Evolutionary conservation across 2,888 invertebrate species (phyloP), one percentile per base, ranked within the genome.

Genomic region (Uloborus plumipes): DNA sequence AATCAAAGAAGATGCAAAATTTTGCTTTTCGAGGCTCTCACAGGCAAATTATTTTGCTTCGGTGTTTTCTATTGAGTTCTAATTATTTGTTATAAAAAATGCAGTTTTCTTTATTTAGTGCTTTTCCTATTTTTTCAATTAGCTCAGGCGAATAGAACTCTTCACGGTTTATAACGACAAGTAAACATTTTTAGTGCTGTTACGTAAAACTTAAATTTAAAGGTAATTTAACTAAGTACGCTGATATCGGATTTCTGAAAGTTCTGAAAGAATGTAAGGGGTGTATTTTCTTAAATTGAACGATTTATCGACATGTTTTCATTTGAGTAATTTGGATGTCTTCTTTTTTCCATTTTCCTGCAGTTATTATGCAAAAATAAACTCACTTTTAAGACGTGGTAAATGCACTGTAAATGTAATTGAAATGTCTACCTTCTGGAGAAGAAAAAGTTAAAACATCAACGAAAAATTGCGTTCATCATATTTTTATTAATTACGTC

Each of bases 21-120:
- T 49, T 59, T 18, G 18, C 20, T 22, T 16, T 22, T 20, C 53
- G 16, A 18, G 53, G 64, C 26, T 61, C 53, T 47, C 55, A 39
- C 22, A 51, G 47, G 55, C 49, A 70, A 73, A 81, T 81, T 81
- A 74, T 70, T 74, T 64, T 64, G 64, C 72, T 58, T 39, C 50
- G 66, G 16, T 39, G 39, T 47, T 70, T 65, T 26, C 16, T 18
- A 9, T 20, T 13, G 61, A 16, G 39, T 61, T 62, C 67, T 73
- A 80, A 80, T 80, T 80, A 80, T 80, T 67, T 69, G 80, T 67
- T 64, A 58, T 80, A 80, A 80, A 80, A 80, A 79, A 62, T 14
- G 31, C 18, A 15, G 31, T 53, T 77, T 67, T 49, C 39, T 78
- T 59, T 58, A 71, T 71, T 78, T 51, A 65, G 66, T 58, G 49